Evolutionary conservation across 2,888 invertebrate species (phyloP).

Genomic region (Oegoconia quadripuncta): DNA sequence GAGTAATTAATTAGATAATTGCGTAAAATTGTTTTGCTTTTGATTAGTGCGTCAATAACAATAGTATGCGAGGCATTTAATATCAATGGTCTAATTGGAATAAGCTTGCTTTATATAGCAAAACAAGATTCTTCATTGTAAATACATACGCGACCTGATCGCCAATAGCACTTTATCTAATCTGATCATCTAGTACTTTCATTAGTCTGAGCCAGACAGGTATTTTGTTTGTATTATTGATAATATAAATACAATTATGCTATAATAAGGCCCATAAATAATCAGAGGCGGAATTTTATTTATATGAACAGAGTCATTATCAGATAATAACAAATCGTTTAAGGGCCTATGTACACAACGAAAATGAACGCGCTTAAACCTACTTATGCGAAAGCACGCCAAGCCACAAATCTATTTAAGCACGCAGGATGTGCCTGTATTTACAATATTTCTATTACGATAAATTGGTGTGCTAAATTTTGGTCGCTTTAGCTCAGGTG

Average conservation of each 20-base stretch:
- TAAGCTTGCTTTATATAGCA: too few species aligned
- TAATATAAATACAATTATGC: not conserved
- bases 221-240: not conserved
- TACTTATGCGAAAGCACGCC: constrained; percentile 72
- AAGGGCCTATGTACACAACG: constrained; percentile 56
- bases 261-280: not conserved
- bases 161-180: too few species aligned
- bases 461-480: constrained; percentile 74
- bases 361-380: constrained; percentile 44
- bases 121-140: too few species aligned
- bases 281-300: constrained; percentile 11
- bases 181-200: too few species aligned
- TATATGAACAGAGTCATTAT: constrained; percentile 38
- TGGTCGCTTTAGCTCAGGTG: constrained; percentile 72
- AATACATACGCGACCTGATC: too few species aligned
- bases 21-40: constrained; percentile 20
- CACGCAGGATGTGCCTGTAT: constrained; percentile 61
- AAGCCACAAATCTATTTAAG: constrained; percentile 65
- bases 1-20: constrained; percentile 60
- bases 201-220: too few species aligned
- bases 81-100: not conserved
- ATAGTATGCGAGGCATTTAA: not conserved
- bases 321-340: constrained; percentile 55
- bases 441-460: constrained; percentile 75
- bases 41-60: not conserved